phyloP scores from a whole-genome alignment of 2,888 invertebrate species.

The Auanema freiburgensis region DNA sequence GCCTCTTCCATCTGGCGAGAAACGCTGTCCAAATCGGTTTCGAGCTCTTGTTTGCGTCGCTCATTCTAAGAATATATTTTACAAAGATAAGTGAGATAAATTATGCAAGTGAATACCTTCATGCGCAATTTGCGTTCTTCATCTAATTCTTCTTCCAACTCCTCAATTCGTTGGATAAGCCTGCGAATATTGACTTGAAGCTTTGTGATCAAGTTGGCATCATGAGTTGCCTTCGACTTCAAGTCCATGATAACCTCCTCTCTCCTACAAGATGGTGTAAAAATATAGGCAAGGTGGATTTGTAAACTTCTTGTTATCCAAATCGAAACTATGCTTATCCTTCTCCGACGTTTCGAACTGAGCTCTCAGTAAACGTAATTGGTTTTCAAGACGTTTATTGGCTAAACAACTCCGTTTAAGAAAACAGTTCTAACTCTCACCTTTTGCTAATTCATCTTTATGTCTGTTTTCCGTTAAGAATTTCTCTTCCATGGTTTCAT shows the following conservation, averaged over 20 bases:
- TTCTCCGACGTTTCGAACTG: conserved; percentile 92
- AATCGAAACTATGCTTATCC: conserved; percentile 94
- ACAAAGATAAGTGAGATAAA: conserved; percentile 5
- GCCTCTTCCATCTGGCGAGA: conserved; percentile 97
- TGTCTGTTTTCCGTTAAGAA: conserved; percentile 44
- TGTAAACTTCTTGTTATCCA: conserved; percentile 67
- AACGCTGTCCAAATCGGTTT: conserved; percentile 93
- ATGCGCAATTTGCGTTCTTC: conserved; percentile 79
- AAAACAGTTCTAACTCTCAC: conserved; percentile 13
- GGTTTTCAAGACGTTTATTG: conserved; percentile 88
- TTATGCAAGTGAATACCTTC: conserved; percentile 26
- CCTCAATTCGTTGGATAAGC: conserved; percentile 75
- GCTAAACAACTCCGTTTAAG: conserved; percentile 19
- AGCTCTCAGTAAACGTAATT: conserved; percentile 95
- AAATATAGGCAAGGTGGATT: conserved; percentile 7
- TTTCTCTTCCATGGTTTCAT: conserved; percentile 44
- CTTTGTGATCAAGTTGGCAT: conserved; percentile 93
- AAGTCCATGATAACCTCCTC: conserved; percentile 96
- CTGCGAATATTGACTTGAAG: conserved; percentile 69
- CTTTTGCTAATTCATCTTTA: conserved; percentile 48
- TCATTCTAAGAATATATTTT: conserved; percentile 31
- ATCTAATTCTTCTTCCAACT: conserved; percentile 98
- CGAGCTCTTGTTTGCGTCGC: conserved; percentile 80
- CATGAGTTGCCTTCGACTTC: conserved; percentile 86
- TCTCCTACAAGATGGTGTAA: conserved; percentile 69